A percentile compares a stretch with the other conserved stretches of the same genome.
Conservation (phyloP, 2,113 vertebrate species). For the Corythaixoides concolor region DNA sequence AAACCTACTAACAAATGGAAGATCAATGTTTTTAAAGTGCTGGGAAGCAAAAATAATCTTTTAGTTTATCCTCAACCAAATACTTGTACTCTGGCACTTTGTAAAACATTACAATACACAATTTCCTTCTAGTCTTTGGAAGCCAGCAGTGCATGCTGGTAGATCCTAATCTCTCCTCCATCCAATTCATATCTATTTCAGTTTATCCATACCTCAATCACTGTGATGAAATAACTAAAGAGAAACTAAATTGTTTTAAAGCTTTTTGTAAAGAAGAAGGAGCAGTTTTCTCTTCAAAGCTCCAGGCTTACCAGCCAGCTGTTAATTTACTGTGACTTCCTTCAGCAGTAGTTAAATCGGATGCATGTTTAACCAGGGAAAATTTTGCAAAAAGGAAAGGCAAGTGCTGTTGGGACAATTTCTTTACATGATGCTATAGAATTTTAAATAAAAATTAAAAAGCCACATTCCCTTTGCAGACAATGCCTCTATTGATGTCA, state of each 20-base stretch:
- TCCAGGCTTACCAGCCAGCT: neutral
- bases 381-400: neutral
- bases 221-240: neutral
- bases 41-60: neutral
- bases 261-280: neutral
- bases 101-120: neutral
- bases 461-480: neutral
- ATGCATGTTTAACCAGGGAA: neutral
- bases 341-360: neutral
- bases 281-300: neutral
- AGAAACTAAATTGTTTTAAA: neutral
- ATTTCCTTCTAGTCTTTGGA: neutral
- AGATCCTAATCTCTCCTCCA: neutral
- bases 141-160: neutral
- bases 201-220: neutral
- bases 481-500: neutral
- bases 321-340: conserved; percentile 12
- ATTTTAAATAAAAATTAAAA: neutral
- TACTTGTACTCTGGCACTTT: neutral
- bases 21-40: neutral
- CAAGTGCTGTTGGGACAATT: neutral
- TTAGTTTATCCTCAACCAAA: neutral
- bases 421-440: neutral
- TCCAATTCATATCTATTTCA: neutral
- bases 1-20: neutral